Evolutionary conservation across 2,113 vertebrate genomes (phyloP), one percentile per base, ranked within the genome.

Genomic region (Protomyctophum bolini): DNA sequence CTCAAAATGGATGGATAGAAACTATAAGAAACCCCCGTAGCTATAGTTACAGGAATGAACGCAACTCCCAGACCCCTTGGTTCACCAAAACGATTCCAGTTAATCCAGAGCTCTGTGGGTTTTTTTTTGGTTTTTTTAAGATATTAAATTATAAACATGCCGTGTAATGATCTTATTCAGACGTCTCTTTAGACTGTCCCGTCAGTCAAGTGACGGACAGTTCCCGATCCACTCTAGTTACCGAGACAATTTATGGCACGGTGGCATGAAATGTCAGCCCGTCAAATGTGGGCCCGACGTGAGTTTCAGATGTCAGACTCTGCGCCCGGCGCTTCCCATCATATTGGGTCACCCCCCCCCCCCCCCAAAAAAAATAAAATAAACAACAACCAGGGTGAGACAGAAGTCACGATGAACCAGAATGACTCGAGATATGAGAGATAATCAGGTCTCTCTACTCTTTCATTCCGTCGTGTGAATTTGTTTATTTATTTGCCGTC

Each of bases 401-500:
- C 64, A 11, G 81, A 68, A 77, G 14, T 77, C 47, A 21, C 57
- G 74, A 73, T 87, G 82, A 86, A 85, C 73, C 65, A 52, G 72
- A 91, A 82, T 85, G 51, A 63, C 69, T 61, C 71, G 58, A 33
- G 12, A 33, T 47, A 21, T 77, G 0, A 2, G 77, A 87, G 82
- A 89, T 86, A 77, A 91, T 81, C 80, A 64, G 83, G 61, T 57
- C 54, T 46, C 73, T 67, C 46, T 64, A 48, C 58, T 66, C 62
- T 63, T 14, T 68, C 48, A 58, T 68, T 66, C 15, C 28, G 7
- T 6, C 4, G 33, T 6, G 33, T 76, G 46, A 72, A 70, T 86
- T 76, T 88, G 83, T 90, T 91, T 86, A 79, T 83, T 70, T 74
- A 77, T 71, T 85, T 82, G 81, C 80, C 71, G 68, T 80, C 6